Conservation (phyloP, 2,888 invertebrate genomes). For the Apotomis capreana region DNA sequence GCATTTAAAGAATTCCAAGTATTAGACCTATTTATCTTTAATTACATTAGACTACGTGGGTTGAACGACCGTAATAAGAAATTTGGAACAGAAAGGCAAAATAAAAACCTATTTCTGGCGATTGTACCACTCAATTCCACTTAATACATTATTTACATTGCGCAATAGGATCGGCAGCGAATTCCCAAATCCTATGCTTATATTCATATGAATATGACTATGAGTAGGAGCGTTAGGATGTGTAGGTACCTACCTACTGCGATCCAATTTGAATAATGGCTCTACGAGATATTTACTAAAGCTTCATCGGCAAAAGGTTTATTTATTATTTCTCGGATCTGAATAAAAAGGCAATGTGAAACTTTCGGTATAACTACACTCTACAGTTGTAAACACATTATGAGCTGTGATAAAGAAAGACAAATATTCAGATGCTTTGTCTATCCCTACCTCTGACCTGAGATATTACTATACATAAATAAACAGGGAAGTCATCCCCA, state of each 20-base stretch:
- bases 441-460: no score
- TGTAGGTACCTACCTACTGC: not conserved
- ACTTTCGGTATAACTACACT: no score
- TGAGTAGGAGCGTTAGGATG: constrained; percentile 8
- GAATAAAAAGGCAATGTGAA: no score
- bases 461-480: no score
- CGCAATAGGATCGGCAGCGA: constrained; percentile 24
- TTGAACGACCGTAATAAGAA: constrained; percentile 4
- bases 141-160: constrained; percentile 37
- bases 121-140: constrained; percentile 19
- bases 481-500: no score
- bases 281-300: constrained; percentile 14
- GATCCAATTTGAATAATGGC: constrained; percentile 32
- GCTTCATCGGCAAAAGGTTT: constrained; percentile 1
- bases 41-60: constrained; percentile 6
- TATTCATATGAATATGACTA: constrained; percentile 13
- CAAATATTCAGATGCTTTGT: no score
- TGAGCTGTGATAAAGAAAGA: no score
- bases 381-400: no score
- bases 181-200: constrained; percentile 33
- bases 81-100: constrained; percentile 17
- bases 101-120: constrained; percentile 26
- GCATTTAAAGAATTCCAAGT: not conserved
- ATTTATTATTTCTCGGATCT: not conserved
- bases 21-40: not conserved